Percentiles rank a stretch among this genome's conserved stretches.
Evolutionary conservation across 2,888 invertebrate species (phyloP).

Genomic region (Metallyticus violacea): DNA sequence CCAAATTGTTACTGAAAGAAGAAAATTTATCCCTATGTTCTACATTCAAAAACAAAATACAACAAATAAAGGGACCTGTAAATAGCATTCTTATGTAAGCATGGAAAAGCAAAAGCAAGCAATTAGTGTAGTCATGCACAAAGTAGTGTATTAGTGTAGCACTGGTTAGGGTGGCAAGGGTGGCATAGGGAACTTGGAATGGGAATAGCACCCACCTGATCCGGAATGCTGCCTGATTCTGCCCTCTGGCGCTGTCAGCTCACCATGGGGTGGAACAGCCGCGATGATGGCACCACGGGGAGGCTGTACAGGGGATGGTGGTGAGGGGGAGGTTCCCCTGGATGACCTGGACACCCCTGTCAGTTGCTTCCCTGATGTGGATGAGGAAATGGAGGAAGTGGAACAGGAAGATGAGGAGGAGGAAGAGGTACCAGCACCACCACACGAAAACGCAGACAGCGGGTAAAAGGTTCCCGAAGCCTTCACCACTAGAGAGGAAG

Average conservation of each 20-base stretch:
- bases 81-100: too few relatives aligned
- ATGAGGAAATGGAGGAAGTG: neutral
- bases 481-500: slow-evolving; percentile 77
- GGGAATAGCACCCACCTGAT: neutral
- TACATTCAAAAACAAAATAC: neutral
- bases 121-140: neutral
- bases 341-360: slow-evolving; percentile 31
- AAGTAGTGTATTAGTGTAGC: neutral
- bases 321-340: slow-evolving; percentile 32
- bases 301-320: slow-evolving; percentile 28
- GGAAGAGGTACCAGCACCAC: slow-evolving; percentile 20
- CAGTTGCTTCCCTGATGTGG: neutral
- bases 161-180: neutral
- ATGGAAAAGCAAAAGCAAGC: neutral
- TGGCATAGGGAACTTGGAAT: neutral
- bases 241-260: neutral
- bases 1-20: neutral
- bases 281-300: slow-evolving; percentile 9
- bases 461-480: slow-evolving; percentile 91
- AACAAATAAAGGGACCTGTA: too few relatives aligned
- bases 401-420: neutral
- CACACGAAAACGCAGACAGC: slow-evolving; percentile 53
- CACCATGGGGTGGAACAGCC: neutral
- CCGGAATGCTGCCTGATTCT: slow-evolving; percentile 7
- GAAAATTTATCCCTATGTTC: neutral